Conservation (phyloP, 2,797 vertebrate species). For the Hozukius guyotensis region DNA sequence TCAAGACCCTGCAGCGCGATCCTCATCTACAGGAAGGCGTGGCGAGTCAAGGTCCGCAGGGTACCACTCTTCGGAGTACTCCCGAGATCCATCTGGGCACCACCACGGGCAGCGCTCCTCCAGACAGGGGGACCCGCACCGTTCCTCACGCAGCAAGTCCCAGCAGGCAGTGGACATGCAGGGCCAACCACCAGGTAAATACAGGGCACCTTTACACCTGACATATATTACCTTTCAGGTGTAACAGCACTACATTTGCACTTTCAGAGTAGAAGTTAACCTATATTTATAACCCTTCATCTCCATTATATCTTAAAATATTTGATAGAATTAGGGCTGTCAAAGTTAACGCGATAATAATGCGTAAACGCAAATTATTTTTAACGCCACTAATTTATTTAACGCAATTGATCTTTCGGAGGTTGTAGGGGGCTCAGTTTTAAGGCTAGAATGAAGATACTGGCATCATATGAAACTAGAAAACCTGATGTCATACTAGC, state of each 20-base stretch:
- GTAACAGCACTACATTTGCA: neutral
- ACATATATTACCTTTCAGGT: neutral
- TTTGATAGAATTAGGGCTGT: neutral
- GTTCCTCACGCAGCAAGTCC: constrained; percentile 81
- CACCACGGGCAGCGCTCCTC: constrained; percentile 89
- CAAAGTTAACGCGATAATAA: no score
- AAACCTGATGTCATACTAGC: no score
- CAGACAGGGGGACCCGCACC: constrained; percentile 87
- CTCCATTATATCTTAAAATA: neutral
- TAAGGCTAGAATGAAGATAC: no score
- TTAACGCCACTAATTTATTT: no score
- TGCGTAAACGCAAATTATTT: no score
- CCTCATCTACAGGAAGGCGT: constrained; percentile 88
- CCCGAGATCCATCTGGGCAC: constrained; percentile 86
- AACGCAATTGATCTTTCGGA: no score
- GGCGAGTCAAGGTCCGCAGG: constrained; percentile 85
- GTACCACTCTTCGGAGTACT: constrained; percentile 88
- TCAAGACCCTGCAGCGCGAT: constrained; percentile 88
- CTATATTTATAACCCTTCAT: neutral
- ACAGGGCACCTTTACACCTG: neutral
- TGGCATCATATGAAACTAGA: no score
- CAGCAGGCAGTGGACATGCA: constrained; percentile 79
- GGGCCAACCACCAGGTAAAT: constrained; percentile 79
- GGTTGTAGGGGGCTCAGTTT: no score
- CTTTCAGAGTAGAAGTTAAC: neutral